These are phyloP conservation scores for Scaptomyza montana DNA, from an alignment of 1,140 invertebrate species.

Conservation along the genomic window DNA sequence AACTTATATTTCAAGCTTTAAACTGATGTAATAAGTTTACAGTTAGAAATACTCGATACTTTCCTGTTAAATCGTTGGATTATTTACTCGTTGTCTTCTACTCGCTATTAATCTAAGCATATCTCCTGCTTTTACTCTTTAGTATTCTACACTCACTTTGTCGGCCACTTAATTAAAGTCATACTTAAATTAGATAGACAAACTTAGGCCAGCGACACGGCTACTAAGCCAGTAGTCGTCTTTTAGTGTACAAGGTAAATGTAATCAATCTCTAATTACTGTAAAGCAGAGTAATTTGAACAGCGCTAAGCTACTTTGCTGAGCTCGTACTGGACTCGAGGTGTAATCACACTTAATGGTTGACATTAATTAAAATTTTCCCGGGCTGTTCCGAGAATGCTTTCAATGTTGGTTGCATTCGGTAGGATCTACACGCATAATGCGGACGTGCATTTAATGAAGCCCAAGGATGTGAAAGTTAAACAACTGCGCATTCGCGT, in stretches of 20 bases:
- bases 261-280: constrained; percentile 35
- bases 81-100: not conserved
- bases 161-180: constrained; percentile 7
- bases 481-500: constrained; percentile 32
- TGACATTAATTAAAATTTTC: constrained; percentile 67
- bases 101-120: not conserved
- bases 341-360: constrained; percentile 57
- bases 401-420: constrained; percentile 2
- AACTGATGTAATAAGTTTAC: too few relatives aligned
- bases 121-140: too few relatives aligned
- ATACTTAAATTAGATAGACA: not conserved
- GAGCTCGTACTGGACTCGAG: constrained; percentile 28
- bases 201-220: not conserved
- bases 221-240: not conserved
- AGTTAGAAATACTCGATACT: too few relatives aligned
- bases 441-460: constrained; percentile 36
- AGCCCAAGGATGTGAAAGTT: constrained; percentile 52
- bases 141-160: too few relatives aligned
- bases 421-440: not conserved
- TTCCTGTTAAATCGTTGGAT: too few relatives aligned
- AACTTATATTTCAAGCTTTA: too few relatives aligned
- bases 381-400: constrained; percentile 12
- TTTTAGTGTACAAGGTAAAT: not conserved
- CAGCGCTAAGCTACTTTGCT: not conserved
- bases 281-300: constrained; percentile 24